Evolutionary conservation across 2,113 vertebrate species (phyloP), one percentile per base, ranked within the genome.

Genomic region (Nycticryphes semicollaris): DNA sequence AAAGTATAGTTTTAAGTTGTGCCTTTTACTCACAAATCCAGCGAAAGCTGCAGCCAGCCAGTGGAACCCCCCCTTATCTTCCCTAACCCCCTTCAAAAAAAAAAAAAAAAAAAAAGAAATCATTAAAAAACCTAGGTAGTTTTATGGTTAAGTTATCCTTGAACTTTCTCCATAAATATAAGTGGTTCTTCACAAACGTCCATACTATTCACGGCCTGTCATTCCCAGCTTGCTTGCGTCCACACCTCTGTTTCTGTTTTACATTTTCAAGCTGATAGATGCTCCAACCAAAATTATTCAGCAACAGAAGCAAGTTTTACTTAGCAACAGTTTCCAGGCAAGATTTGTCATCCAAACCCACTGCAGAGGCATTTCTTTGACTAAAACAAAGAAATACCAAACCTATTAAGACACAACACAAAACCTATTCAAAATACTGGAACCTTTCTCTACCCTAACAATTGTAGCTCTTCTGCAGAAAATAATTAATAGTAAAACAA

Each of bases 291-390:
- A 88, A 94, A 63, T 43, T 35, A 59, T 70, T 84, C 63, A 77
- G 35, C 76, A 92, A 39, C 33, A 84, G 84, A 90, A 92, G 19
- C 20, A 66, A 69, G 23, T 74, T 96, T 70, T 87, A 67, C 83
- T 56, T 96, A 90, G 86, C 88, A 97, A 95, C 86, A 48, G 72
- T 95, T 95, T 95, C 92, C 69, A 96, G 69, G 90, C 14, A 57
- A 88, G 48, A 56, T 60, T 24, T 81, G 17, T 51, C 33, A 92
- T 77, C 43, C 62, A 87, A 93, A 81, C 19, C 30, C 51, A 78
- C 24, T 68, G 51, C 68, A 90, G 53, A 92, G 43, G 43, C 24
- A 78, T 78, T 90, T 80, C 19, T 81, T 70, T 74, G 51, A 60
- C 35, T 84, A 85, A 83, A 64, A 75, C 54, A 82, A 94, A 86